These are phyloP conservation scores for Caiman crocodilus DNA, from an alignment of 2,797 vertebrate genomes.

Conservation along the genomic window DNA sequence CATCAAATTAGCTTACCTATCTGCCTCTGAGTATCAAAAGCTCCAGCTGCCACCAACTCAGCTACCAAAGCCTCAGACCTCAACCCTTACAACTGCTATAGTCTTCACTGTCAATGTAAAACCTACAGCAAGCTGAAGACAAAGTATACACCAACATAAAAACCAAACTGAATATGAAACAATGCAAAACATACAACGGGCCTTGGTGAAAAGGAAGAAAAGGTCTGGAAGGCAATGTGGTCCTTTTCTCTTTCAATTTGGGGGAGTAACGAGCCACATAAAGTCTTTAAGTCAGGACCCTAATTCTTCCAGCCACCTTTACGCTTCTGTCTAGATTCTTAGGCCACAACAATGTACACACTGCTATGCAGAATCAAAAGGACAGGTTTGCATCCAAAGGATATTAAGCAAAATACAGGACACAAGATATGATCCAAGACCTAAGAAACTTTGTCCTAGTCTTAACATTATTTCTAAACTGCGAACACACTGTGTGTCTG, in stretches of 20 bases:
- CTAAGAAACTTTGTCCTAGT: background rate
- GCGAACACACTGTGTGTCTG: too few relatives aligned
- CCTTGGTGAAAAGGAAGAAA: background rate
- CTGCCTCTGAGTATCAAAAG: background rate
- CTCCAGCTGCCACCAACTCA: background rate
- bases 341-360: background rate
- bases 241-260: background rate
- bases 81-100: background rate
- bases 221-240: background rate
- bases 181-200: background rate
- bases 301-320: background rate
- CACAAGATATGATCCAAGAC: background rate
- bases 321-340: background rate
- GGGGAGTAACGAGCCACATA: background rate
- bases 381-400: background rate
- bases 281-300: background rate
- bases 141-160: background rate
- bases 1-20: background rate
- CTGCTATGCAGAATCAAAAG: background rate
- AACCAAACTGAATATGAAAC: background rate
- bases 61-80: background rate
- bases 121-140: rapidly evolving
- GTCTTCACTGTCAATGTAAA: background rate
- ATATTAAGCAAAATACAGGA: background rate
- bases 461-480: background rate